phyloP scores from a whole-genome alignment of 2,113 vertebrate species.

The Copsychus sechellarum region DNA sequence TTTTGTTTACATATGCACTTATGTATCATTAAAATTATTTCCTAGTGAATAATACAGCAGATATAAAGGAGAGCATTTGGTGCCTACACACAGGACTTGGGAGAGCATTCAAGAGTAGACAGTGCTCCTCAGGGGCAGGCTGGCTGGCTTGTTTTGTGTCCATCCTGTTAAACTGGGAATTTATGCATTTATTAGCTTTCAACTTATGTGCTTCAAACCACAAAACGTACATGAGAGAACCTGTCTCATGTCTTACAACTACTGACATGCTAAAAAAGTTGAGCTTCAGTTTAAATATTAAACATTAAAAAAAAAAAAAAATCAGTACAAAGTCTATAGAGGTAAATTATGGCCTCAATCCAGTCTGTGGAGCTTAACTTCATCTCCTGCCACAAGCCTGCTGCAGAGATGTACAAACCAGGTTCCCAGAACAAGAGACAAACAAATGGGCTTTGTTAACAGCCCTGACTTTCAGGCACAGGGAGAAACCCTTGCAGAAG shows the following conservation, averaged over 20 bases:
- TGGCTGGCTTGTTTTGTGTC: not conserved
- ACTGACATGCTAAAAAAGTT: not conserved
- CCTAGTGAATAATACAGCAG: not conserved
- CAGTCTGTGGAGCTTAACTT: fast-evolving
- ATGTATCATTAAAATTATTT: not conserved
- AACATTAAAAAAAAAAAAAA: too few species aligned
- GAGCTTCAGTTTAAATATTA: not conserved
- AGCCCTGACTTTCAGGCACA: not conserved
- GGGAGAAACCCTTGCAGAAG: not conserved
- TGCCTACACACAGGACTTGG: not conserved
- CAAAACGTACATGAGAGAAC: not conserved
- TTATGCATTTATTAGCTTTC: not conserved
- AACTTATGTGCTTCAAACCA: fast-evolving
- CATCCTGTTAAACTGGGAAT: not conserved
- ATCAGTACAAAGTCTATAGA: not conserved
- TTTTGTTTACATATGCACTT: not conserved
- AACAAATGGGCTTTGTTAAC: not conserved
- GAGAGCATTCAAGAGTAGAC: fast-evolving
- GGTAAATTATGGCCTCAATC: not conserved
- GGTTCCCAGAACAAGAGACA: not conserved
- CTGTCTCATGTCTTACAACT: not conserved
- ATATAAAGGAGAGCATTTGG: not conserved
- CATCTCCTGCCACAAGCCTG: not conserved
- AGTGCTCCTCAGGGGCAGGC: not conserved
- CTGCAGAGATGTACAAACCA: not conserved